A percentile compares a stretch with the other conserved stretches of the same genome.
These are phyloP conservation scores for Tipula confusa DNA, from an alignment of 2,888 invertebrate species.

Conservation along the genomic window DNA sequence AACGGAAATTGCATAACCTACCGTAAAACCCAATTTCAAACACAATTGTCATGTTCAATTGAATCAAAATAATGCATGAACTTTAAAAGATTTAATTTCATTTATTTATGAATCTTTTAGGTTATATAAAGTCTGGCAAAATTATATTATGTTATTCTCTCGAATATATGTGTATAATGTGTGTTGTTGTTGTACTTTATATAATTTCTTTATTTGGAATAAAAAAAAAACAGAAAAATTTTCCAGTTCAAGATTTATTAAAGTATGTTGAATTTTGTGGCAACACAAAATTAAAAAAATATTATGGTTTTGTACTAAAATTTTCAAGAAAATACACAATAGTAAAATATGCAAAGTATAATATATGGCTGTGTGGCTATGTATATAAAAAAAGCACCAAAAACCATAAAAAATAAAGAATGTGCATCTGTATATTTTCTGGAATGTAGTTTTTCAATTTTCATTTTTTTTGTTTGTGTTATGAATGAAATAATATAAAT, in stretches of 20 bases:
- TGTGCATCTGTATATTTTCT: not conserved
- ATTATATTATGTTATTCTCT: too few species aligned
- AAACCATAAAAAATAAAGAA: not conserved
- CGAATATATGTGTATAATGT: not conserved
- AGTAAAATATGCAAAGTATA: not conserved
- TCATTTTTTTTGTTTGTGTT: not conserved
- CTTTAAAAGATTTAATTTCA: not conserved
- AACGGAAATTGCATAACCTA: too few species aligned
- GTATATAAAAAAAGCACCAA: not conserved
- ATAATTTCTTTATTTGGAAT: too few species aligned
- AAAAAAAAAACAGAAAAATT: too few species aligned
- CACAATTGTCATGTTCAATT: not conserved
- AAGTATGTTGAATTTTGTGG: slow-evolving; percentile 3
- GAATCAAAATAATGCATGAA: not conserved
- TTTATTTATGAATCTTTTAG: not conserved
- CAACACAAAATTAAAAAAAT: not conserved
- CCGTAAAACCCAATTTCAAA: too few species aligned
- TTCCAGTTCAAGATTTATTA: not conserved
- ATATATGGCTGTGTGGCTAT: too few species aligned
- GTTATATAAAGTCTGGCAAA: not conserved
- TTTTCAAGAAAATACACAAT: not conserved
- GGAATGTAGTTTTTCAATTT: not conserved
- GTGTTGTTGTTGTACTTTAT: not conserved
- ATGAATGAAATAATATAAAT: not conserved
- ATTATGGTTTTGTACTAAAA: not conserved